Evolutionary conservation across 2,888 invertebrate species (phyloP).

Genomic region (Archaeoteleia sp.): DNA sequence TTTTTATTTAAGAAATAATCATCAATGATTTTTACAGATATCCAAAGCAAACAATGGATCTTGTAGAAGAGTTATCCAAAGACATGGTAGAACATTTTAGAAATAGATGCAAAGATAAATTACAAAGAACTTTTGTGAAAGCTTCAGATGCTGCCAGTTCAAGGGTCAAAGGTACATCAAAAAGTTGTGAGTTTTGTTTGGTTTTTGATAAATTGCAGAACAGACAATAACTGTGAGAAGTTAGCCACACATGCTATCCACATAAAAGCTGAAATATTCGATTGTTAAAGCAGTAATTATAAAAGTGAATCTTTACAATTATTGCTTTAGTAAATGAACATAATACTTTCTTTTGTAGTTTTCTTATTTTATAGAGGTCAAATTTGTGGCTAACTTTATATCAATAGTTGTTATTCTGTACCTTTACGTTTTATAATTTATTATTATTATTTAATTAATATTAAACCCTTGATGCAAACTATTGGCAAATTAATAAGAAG

Average conservation of each 20-base stretch:
- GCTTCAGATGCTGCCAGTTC: conserved; percentile 87
- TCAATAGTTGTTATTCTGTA: no score
- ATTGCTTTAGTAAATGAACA: no score
- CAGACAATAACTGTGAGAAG: conserved; percentile 1
- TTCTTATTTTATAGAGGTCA: no score
- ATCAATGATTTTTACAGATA: conserved; percentile 78
- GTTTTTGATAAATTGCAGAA: background rate
- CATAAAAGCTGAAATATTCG: no score
- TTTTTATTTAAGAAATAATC: conserved; percentile 31
- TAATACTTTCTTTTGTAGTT: no score
- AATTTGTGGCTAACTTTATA: no score
- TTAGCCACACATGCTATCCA: background rate
- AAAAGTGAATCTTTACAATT: no score
- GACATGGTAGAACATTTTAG: conserved; percentile 85
- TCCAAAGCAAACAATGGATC: conserved; percentile 87
- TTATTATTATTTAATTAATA: no score
- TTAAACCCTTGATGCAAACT: no score
- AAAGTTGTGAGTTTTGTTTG: conserved; percentile 67
- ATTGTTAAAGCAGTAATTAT: no score
- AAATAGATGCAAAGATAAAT: conserved; percentile 78
- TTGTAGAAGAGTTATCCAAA: conserved; percentile 83
- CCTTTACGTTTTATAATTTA: no score
- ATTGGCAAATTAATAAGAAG: no score
- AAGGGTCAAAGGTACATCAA: conserved; percentile 81
- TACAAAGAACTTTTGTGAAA: conserved; percentile 85